Conservation (phyloP, 2,797 vertebrate species). For the Eulemur rubriventer region DNA sequence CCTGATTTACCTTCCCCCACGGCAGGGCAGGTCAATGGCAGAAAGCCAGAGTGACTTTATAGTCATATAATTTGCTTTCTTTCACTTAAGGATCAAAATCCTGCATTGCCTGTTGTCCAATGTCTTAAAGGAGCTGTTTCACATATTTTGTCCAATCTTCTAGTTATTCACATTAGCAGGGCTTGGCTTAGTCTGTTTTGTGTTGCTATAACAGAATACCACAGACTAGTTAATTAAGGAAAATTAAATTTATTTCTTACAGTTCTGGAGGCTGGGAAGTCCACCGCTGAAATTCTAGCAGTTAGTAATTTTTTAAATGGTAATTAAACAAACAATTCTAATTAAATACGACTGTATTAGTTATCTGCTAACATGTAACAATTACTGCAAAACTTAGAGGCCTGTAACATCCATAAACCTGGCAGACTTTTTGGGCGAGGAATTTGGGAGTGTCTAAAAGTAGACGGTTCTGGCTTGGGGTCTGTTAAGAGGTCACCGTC, state of each 20-base stretch:
- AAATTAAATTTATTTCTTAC: background rate
- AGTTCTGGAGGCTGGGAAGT: background rate
- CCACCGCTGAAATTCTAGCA: background rate
- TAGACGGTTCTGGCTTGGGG: background rate
- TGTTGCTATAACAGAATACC: background rate
- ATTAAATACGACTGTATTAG: background rate
- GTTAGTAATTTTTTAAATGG: background rate
- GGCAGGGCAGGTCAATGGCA: background rate
- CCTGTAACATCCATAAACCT: background rate
- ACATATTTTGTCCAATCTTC: background rate
- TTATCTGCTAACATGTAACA: background rate
- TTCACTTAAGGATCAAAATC: background rate
- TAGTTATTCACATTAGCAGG: background rate
- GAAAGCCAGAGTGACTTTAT: background rate
- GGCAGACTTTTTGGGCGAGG: background rate
- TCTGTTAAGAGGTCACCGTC: background rate
- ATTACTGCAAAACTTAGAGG: background rate
- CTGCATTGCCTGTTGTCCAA: background rate
- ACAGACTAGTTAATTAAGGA: background rate
- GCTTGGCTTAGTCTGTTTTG: background rate
- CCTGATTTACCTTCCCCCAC: background rate
- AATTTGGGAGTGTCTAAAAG: background rate
- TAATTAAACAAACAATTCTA: background rate
- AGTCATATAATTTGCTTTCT: background rate
- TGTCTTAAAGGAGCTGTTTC: too few species aligned